Evolutionary conservation across 2,888 invertebrate genomes (phyloP).

Genomic region (Eristalinus aeneus): DNA sequence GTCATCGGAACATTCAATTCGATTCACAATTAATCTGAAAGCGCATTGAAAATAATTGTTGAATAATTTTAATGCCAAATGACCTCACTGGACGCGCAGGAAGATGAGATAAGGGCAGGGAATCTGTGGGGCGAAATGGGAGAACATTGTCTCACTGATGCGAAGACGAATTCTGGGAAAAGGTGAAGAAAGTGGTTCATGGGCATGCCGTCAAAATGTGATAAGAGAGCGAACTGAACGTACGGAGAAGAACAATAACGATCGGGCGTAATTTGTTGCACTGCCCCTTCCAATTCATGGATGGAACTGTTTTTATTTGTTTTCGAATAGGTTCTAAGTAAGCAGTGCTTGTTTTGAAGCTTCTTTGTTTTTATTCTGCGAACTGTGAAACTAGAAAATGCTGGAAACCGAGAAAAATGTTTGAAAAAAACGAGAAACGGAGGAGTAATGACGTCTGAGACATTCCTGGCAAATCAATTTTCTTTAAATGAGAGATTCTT

Average conservation of each 20-base stretch:
- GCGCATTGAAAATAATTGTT: constrained; percentile 35
- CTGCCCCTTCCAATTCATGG: background rate
- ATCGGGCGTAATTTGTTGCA: background rate
- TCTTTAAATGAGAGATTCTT: too few species aligned
- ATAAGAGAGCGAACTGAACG: background rate
- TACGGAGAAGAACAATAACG: background rate
- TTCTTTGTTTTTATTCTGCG: too few species aligned
- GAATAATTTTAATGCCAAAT: constrained; percentile 27
- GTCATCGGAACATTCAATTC: background rate
- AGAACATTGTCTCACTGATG: constrained; percentile 26
- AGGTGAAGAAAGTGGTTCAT: constrained; percentile 54
- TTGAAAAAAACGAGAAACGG: too few species aligned
- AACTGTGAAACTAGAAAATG: too few species aligned
- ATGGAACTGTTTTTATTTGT: background rate
- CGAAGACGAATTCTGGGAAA: background rate
- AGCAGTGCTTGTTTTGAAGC: too few species aligned
- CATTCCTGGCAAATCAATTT: too few species aligned
- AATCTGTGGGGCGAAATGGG: background rate
- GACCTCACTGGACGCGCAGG: constrained; percentile 39
- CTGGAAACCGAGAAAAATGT: too few species aligned
- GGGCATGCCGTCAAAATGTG: constrained; percentile 24
- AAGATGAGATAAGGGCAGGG: constrained; percentile 11
- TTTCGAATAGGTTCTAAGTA: too few species aligned
- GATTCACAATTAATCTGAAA: background rate
- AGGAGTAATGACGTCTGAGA: too few species aligned